Evolutionary conservation across 2,888 invertebrate species (phyloP).

Genomic region (Ctenicera cuprea): DNA sequence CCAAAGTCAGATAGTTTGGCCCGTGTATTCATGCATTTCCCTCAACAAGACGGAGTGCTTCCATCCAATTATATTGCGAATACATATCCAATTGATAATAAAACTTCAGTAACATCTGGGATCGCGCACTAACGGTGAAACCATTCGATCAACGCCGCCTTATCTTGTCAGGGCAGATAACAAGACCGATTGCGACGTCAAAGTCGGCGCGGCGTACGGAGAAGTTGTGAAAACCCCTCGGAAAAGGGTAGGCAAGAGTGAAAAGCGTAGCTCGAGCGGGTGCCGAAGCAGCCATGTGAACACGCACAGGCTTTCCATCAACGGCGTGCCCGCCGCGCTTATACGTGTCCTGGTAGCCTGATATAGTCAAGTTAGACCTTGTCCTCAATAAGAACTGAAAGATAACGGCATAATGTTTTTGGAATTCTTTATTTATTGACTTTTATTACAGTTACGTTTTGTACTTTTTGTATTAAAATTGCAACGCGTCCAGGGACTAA

Average conservation of each 20-base stretch:
- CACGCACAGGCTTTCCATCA: slow-evolving; percentile 62
- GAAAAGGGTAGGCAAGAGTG: slow-evolving; percentile 44
- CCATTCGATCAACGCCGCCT: slow-evolving; percentile 59
- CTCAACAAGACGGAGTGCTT: slow-evolving; percentile 23
- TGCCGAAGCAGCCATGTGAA: slow-evolving; percentile 55
- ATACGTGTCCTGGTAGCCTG: slow-evolving; percentile 60
- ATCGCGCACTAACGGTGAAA: slow-evolving; percentile 48
- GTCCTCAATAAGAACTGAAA: slow-evolving; percentile 40
- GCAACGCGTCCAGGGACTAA: neutral
- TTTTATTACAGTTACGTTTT: slow-evolving; percentile 32
- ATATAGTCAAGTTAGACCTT: slow-evolving; percentile 44
- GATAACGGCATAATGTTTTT: slow-evolving; percentile 34
- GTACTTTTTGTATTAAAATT: neutral
- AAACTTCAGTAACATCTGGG: slow-evolving; percentile 45
- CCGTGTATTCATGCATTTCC: slow-evolving; percentile 6
- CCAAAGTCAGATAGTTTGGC: neutral
- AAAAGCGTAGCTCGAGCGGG: slow-evolving; percentile 56
- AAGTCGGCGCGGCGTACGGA: slow-evolving; percentile 51
- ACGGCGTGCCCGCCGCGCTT: slow-evolving; percentile 59
- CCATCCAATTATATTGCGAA: slow-evolving; percentile 42
- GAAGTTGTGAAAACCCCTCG: slow-evolving; percentile 49
- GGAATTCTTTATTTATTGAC: slow-evolving; percentile 39
- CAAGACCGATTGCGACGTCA: slow-evolving; percentile 60
- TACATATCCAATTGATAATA: slow-evolving; percentile 49
- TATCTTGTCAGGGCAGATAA: slow-evolving; percentile 61